These are phyloP conservation scores for Nymphicus hollandicus DNA, from an alignment of 2,113 vertebrate species.

Conservation along the genomic window DNA sequence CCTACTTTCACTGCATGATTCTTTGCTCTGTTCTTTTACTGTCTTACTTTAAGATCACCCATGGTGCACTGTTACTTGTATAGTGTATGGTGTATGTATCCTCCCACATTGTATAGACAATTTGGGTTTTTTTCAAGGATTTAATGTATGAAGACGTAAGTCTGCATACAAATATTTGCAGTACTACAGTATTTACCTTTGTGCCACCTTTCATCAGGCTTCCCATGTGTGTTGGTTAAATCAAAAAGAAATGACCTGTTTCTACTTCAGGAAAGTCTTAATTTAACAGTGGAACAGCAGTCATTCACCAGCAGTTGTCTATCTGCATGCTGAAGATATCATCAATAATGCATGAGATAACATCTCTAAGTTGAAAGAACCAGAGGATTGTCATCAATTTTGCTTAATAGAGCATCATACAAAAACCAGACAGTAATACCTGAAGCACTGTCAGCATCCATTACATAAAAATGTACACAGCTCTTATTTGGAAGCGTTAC, in stretches of 20 bases:
- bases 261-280: slow-evolving; percentile 30
- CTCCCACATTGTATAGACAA: accelerated
- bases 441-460: slow-evolving; percentile 39
- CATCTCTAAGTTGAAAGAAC: slow-evolving; percentile 47
- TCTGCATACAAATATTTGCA: not conserved
- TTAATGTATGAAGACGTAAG: not conserved
- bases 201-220: slow-evolving; percentile 10
- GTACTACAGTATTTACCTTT: slow-evolving; percentile 13
- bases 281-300: not conserved
- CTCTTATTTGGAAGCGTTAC: slow-evolving; percentile 3
- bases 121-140: not conserved
- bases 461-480: not conserved
- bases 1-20: not conserved
- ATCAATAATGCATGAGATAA: slow-evolving; percentile 63
- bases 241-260: slow-evolving; percentile 9
- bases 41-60: not conserved
- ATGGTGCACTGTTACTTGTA: not conserved
- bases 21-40: not conserved
- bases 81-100: not conserved
- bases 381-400: slow-evolving; percentile 47
- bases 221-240: slow-evolving; percentile 1
- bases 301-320: slow-evolving; percentile 52
- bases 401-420: slow-evolving; percentile 54
- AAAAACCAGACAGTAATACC: slow-evolving; percentile 15
- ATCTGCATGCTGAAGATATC: slow-evolving; percentile 37